Evolutionary conservation across 2,113 vertebrate genomes (phyloP), one percentile per base, ranked within the genome.

Genomic region (Lethenteron reissneri): DNA sequence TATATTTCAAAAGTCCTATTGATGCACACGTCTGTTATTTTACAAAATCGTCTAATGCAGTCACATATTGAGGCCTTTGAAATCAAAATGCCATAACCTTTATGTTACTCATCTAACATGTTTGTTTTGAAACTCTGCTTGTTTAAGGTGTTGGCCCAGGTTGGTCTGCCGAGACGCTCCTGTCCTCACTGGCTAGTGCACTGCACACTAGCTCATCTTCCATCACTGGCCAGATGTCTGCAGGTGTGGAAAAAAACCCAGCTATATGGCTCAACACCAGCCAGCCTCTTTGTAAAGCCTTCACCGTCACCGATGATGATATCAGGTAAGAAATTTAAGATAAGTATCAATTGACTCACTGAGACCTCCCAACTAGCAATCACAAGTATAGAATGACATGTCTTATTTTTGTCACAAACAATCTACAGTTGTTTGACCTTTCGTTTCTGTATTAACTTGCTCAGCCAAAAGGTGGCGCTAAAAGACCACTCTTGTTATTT

Each of bases 251-350:
- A 80, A 99, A 99, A 81, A 99, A 97, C 76, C 94, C 94, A 0
- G 94, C 92, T 0, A 91, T 99, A 0, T 99, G 94, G 94, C 85
- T 99, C 1, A 99, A 99, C 80, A 97, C 94, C 0, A 78, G 89
- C 0, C 94, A 99, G 81, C 94, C 94, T 0, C 88, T 99, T 56
- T 99, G 94, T 83, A 99, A 95, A 76, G 92, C 92, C 9, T 99
- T 99, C 76, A 92, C 95, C 73, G 94, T 99, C 78, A 99, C 94
- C 0, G 94, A 99, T 13, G 94, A 99, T 74, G 94, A 99, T 76
- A 99, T 99, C 78, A 88, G 92, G 94, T 96, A 79, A 11, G 71
- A 17, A 13, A 6, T 1, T 11, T 19, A 56, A 59, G 60, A 62
- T 10, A 21, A 4, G 58, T n/a, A 0, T 41, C 41, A 41, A 41